Base-by-base conservation (phyloP, 2,888 invertebrate species). In the Caenorhabditis panamensis region DNA sequence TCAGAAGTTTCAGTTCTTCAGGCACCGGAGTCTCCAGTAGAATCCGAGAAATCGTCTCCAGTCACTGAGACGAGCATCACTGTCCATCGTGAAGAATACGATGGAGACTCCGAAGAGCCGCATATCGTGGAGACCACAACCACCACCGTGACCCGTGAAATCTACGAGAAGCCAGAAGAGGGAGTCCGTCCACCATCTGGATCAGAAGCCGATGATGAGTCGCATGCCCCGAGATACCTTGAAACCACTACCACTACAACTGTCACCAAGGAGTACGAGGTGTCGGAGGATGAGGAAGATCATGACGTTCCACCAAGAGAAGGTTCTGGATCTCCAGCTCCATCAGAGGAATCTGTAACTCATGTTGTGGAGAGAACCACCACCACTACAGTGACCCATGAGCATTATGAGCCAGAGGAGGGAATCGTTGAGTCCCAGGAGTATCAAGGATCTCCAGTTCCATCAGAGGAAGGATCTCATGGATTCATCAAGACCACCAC, bases 151-250 rank as follows among this genome's bases (percentile, higher is more conserved):
- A 67, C 62, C 47, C 66, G 72, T 22, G 77, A 69, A 11, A 3
- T 37, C 11, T 68, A 47, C 24, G 59, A 78, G 1, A 61, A 64
- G 16, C 76, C 64, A 36, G 71, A 73, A 47, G 71, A 66, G 59
- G 73, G 36, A 41, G 54, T 59, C 11, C 49, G 73, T 20, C 73
- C 64, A 20, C 26, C 73, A 24, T 73, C 73, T 58, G 73, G 73
- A 66, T 73, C 73, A n/a, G 73, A 73, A 53, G 73, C 73, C 41
- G 73, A 73, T 41, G 73, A 73, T 41, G 64, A 73, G 47, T 63
- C 63, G 3, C 64, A 66, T 41, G 64, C 64, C 13, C 71, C 71
- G 18, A 71, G 66, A 66, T 64, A 64, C 28, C 16, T 67, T 53
- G 75, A 76, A 26, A 76, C 75, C 3, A 76, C 75, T 11, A 76